Percentiles rank a stretch among this genome's conserved stretches.
Conservation (phyloP, 2,888 invertebrate genomes). For the Scaeva pyrastri region DNA sequence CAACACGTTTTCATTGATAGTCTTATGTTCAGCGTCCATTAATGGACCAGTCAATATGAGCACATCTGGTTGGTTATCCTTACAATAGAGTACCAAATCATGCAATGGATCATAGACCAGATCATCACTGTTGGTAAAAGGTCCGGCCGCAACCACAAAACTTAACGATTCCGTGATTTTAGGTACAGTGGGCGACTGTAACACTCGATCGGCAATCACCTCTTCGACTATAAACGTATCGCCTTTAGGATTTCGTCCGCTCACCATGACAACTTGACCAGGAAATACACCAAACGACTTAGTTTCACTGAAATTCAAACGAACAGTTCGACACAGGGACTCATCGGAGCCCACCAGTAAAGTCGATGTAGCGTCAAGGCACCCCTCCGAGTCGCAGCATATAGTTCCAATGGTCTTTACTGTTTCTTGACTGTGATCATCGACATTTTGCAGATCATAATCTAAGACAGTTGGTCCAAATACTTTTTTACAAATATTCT, state of each 20-base stretch:
- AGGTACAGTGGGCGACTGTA: constrained; percentile 82
- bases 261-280: constrained; percentile 86
- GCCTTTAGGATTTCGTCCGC: constrained; percentile 90
- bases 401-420: constrained; percentile 88
- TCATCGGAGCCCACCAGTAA: constrained; percentile 88
- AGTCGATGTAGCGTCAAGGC: constrained; percentile 89
- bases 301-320: constrained; percentile 84
- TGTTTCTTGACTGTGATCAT: constrained; percentile 80
- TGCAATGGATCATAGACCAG: constrained; percentile 92
- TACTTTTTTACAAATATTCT: constrained; percentile 80
- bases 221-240: constrained; percentile 88
- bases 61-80: constrained; percentile 89
- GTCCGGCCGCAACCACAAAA: constrained; percentile 92
- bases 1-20: constrained; percentile 86
- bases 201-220: constrained; percentile 86
- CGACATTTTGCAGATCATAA: constrained; percentile 81
- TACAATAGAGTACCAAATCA: constrained; percentile 89
- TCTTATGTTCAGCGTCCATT: constrained; percentile 88
- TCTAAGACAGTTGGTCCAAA: constrained; percentile 79
- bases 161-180: constrained; percentile 86
- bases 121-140: constrained; percentile 91
- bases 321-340: constrained; percentile 85
- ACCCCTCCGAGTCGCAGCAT: constrained; percentile 89
- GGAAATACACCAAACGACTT: constrained; percentile 83
- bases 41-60: constrained; percentile 94